Conservation (phyloP, 1,140 invertebrate genomes). For the Steinernema feltiae region DNA sequence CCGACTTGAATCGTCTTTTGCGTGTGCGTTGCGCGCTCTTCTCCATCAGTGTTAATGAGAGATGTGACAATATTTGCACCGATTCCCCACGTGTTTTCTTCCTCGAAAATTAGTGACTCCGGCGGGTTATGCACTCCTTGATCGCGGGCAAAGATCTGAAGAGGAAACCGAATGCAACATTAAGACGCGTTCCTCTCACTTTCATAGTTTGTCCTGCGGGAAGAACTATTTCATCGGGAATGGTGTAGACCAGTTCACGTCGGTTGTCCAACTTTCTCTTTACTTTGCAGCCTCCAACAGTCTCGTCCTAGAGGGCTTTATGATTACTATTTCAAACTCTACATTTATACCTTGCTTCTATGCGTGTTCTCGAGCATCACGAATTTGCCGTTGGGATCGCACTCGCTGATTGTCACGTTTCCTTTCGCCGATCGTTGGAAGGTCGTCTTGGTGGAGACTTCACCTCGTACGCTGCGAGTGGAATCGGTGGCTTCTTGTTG, state of each 20-base stretch:
- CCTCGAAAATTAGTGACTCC: conserved; percentile 24
- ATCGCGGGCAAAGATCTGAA: conserved; percentile 26
- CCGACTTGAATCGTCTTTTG: conserved; percentile 2
- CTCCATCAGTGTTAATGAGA: conserved; percentile 45
- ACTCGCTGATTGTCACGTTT: conserved; percentile 58
- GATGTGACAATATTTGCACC: conserved; percentile 47
- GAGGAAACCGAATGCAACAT: neutral
- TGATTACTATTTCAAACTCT: neutral
- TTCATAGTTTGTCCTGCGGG: conserved; percentile 25
- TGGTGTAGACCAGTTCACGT: conserved; percentile 28
- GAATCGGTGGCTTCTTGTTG: conserved; percentile 18
- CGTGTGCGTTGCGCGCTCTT: conserved; percentile 42
- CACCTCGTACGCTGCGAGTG: conserved; percentile 53
- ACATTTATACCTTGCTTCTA: neutral
- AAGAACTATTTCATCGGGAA: conserved; percentile 22
- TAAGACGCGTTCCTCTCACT: conserved; percentile 13
- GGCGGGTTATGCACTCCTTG: conserved; percentile 26
- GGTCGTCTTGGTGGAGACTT: conserved; percentile 60
- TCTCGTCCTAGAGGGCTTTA: conserved; percentile 24
- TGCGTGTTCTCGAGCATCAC: conserved; percentile 59
- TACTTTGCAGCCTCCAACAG: conserved; percentile 26
- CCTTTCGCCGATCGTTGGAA: conserved; percentile 60
- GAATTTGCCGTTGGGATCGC: conserved; percentile 59
- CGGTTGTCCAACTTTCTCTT: conserved; percentile 30
- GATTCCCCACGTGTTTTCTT: conserved; percentile 44